A percentile compares a stretch with the other conserved stretches of the same genome.
Conservation (phyloP, 2,113 vertebrate genomes). For the Buteo buteo region DNA sequence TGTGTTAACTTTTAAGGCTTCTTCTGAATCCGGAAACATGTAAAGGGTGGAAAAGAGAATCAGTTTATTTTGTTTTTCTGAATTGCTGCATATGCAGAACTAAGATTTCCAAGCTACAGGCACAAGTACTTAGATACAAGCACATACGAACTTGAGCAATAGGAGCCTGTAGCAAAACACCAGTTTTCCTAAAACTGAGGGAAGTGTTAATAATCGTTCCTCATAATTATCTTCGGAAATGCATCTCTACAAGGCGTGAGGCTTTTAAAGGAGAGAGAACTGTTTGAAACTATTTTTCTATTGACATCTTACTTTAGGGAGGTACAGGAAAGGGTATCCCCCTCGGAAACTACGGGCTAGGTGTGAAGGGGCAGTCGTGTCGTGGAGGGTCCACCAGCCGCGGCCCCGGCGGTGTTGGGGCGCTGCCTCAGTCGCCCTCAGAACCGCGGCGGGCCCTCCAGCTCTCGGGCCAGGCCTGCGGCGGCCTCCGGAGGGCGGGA, state of each 20-base stretch:
- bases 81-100: background rate
- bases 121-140: rapidly evolving
- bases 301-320: background rate
- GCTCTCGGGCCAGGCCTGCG: too few species aligned
- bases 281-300: background rate
- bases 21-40: background rate
- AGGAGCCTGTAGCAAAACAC: background rate
- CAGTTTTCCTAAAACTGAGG: background rate
- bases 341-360: too few species aligned
- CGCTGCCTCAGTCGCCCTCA: too few species aligned
- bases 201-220: background rate
- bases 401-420: background rate
- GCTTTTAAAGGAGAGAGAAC: background rate
- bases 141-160: background rate
- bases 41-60: background rate
- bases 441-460: too few species aligned
- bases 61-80: background rate
- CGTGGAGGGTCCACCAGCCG: background rate
- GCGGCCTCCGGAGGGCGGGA: background rate
- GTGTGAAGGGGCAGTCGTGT: too few species aligned
- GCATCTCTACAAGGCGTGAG: background rate
- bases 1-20: background rate
- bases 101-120: background rate
- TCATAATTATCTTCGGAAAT: background rate
- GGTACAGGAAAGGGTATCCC: background rate